phyloP scores from a whole-genome alignment of 2,113 vertebrate species.

The Clupea harengus region DNA sequence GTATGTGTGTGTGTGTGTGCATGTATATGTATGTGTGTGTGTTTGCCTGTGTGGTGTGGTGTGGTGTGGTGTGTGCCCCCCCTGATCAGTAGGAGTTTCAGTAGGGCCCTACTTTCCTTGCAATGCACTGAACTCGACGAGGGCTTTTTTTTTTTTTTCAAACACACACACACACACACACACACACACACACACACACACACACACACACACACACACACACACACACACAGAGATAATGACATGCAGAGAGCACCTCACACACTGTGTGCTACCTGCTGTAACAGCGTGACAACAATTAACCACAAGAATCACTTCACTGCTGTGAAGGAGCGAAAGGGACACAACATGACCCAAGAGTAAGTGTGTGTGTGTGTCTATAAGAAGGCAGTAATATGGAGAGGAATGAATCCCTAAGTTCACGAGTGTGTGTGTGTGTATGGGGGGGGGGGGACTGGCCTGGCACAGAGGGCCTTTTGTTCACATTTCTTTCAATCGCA shows the following conservation, averaged over 20 bases:
- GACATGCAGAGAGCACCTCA: not conserved
- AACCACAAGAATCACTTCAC: not conserved
- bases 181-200: constrained; percentile 4
- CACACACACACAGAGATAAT: not conserved
- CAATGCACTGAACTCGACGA: not conserved
- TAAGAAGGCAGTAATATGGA: no score
- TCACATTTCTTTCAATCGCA: not conserved
- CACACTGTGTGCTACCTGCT: not conserved
- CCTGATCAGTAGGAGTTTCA: constrained; percentile 5
- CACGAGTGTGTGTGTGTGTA: not conserved
- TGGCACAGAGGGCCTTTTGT: not conserved
- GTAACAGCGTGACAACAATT: not conserved
- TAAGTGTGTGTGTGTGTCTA: not conserved
- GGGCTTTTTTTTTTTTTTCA: no score
- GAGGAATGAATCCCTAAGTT: not conserved
- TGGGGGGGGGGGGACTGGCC: no score
- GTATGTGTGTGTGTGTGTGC: not conserved
- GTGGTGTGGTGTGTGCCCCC: not conserved
- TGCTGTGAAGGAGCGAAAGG: not conserved
- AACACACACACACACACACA: not conserved
- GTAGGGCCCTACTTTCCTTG: constrained; percentile 4
- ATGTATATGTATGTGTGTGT: not conserved
- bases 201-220: not conserved
- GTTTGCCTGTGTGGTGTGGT: not conserved
- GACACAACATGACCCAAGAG: not conserved